These are phyloP conservation scores for Lasioglossum vierecki DNA, from an alignment of 2,888 invertebrate genomes.

Conservation along the genomic window DNA sequence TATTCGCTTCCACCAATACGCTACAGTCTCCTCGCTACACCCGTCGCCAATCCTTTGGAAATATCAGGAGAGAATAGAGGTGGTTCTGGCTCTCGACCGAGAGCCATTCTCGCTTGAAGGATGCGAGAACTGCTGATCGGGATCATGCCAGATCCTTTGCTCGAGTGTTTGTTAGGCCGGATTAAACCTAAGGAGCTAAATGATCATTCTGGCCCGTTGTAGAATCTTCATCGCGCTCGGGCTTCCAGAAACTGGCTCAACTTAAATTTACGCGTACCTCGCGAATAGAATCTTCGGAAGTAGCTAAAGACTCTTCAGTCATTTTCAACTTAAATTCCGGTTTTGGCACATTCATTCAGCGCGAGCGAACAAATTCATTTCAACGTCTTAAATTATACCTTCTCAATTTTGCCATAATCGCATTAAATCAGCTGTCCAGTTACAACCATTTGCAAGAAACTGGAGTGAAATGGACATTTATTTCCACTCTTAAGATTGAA, in stretches of 20 bases:
- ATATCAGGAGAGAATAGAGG: conserved; percentile 12
- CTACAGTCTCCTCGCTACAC: conserved; percentile 32
- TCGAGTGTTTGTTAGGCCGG: not conserved
- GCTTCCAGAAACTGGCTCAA: not conserved
- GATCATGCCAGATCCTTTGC: not conserved
- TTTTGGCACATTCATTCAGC: too few species aligned
- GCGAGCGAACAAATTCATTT: too few species aligned
- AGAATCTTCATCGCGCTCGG: not conserved
- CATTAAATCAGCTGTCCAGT: too few species aligned
- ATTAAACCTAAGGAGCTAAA: not conserved
- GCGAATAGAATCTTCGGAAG: not conserved
- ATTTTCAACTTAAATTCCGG: too few species aligned
- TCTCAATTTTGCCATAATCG: too few species aligned
- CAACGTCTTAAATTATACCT: too few species aligned
- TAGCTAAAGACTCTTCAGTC: too few species aligned
- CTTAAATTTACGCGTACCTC: not conserved
- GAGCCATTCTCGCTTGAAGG: not conserved
- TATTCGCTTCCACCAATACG: conserved; percentile 67
- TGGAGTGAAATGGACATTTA: too few species aligned
- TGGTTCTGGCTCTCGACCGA: not conserved
- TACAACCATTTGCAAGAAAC: too few species aligned
- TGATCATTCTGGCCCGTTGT: not conserved
- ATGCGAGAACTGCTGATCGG: not conserved
- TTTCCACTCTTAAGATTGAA: too few species aligned
- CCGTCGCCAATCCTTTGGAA: conserved; percentile 42